phyloP scores from a whole-genome alignment of 2,113 vertebrate species.

The Xiphorhynchus elegans region DNA sequence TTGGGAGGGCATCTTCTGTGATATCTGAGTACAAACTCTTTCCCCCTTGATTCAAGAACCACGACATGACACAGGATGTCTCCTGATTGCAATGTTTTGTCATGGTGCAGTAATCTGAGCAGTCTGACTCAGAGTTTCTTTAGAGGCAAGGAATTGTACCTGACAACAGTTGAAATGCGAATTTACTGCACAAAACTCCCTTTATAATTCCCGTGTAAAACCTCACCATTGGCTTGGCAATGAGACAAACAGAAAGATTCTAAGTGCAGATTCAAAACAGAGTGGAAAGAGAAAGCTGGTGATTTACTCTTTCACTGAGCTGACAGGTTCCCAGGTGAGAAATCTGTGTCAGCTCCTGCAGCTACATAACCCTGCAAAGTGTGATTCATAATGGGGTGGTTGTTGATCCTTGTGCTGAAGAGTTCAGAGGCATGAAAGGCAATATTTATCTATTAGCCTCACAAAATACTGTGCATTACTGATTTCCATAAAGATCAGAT shows the following conservation, averaged over 20 bases:
- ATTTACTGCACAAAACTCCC: not conserved
- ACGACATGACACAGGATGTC: not conserved
- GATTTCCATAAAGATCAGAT: not conserved
- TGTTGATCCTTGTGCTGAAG: not conserved
- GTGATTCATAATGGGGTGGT: not conserved
- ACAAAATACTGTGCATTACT: not conserved
- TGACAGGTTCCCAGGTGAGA: not conserved
- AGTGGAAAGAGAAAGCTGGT: not conserved
- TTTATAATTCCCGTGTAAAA: not conserved
- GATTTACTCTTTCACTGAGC: not conserved
- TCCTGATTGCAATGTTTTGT: not conserved
- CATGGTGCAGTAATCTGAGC: not conserved
- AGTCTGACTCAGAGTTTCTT: not conserved
- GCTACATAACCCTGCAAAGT: not conserved
- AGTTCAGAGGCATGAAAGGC: not conserved
- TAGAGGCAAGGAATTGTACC: not conserved
- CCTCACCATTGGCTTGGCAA: not conserved
- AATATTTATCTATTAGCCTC: not conserved
- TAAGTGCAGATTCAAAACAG: not conserved
- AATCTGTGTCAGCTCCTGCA: not conserved
- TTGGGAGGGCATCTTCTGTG: not conserved
- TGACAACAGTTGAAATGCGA: not conserved
- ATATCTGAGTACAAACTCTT: not conserved
- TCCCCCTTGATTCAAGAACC: not conserved
- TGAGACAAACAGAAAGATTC: not conserved